Evolutionary conservation across 2,888 invertebrate species (phyloP).

Genomic region (Harmothoe impar): DNA sequence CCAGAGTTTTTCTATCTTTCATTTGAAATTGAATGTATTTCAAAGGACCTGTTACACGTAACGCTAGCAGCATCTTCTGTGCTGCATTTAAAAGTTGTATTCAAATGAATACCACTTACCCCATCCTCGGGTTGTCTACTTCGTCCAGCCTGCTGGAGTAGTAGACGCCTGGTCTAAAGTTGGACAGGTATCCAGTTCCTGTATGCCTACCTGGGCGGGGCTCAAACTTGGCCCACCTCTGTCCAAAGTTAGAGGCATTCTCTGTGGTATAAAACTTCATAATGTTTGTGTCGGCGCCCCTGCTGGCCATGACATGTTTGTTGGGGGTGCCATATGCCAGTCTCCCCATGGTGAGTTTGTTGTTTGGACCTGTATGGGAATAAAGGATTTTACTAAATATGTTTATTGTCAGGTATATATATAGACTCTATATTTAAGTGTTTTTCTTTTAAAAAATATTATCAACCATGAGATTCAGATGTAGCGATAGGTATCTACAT

Average conservation of each 20-base stretch:
- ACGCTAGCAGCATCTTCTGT: too few relatives aligned
- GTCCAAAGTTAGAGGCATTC: conserved; percentile 81
- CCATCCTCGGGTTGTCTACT: conserved; percentile 82
- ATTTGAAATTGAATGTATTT: too few relatives aligned
- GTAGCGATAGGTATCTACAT: too few relatives aligned
- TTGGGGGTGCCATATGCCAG: conserved; percentile 79
- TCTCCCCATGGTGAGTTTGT: conserved; percentile 74
- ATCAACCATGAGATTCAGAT: too few relatives aligned
- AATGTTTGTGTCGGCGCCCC: conserved; percentile 82
- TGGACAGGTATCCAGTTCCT: conserved; percentile 82
- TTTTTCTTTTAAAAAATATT: too few relatives aligned
- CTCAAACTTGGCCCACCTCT: conserved; percentile 80
- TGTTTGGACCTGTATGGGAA: background rate
- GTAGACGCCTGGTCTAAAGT: conserved; percentile 82
- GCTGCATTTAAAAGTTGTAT: too few relatives aligned
- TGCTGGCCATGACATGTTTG: conserved; percentile 80
- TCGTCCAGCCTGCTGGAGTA: conserved; percentile 81
- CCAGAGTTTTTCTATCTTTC: too few relatives aligned
- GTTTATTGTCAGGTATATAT: background rate
- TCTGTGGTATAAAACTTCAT: conserved; percentile 83
- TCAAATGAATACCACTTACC: conserved; percentile 72
- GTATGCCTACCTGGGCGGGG: conserved; percentile 80
- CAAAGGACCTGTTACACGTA: too few relatives aligned
- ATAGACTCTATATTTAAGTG: background rate
- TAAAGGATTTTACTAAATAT: background rate